Percentiles rank a stretch among this genome's conserved stretches.
These are phyloP conservation scores for Lomographa bimaculata DNA, from an alignment of 2,888 invertebrate genomes.

Conservation along the genomic window DNA sequence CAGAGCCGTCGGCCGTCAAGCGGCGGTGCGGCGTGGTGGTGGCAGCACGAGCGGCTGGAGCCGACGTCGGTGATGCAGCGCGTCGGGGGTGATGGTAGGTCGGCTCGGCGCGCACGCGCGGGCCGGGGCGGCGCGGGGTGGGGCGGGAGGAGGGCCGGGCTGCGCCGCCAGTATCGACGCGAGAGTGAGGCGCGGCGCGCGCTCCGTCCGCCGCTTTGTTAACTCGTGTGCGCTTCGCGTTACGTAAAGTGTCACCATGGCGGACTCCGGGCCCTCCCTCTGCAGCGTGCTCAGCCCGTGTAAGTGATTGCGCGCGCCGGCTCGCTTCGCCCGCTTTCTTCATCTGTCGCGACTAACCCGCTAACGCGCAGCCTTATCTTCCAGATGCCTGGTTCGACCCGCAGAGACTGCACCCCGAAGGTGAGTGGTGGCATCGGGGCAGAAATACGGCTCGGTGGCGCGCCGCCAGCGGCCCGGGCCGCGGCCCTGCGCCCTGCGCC, in stretches of 20 bases:
- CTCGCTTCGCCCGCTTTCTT: slow-evolving; percentile 62
- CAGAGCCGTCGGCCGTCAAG: not conserved
- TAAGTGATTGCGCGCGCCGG: slow-evolving; percentile 60
- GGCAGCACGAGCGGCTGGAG: too few species aligned
- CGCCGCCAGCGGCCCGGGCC: slow-evolving; percentile 54
- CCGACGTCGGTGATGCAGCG: slow-evolving; percentile 17
- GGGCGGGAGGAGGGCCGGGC: slow-evolving; percentile 52
- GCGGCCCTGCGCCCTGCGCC: slow-evolving; percentile 39
- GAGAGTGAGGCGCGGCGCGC: slow-evolving; percentile 82
- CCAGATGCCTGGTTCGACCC: slow-evolving; percentile 97
- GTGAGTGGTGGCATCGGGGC: slow-evolving; percentile 85
- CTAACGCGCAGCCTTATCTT: slow-evolving; percentile 85
- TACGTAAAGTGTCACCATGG: slow-evolving; percentile 79
- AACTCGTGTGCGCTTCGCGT: slow-evolving; percentile 52
- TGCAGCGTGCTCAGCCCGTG: slow-evolving; percentile 78
- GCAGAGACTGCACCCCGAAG: slow-evolving; percentile 95
- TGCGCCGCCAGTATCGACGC: slow-evolving; percentile 80
- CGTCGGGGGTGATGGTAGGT: slow-evolving; percentile 28
- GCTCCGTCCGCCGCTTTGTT: slow-evolving; percentile 65
- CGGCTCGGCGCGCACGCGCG: slow-evolving; percentile 34
- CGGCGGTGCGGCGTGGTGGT: too few species aligned
- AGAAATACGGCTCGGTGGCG: slow-evolving; percentile 56
- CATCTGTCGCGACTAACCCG: slow-evolving; percentile 80
- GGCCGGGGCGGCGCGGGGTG: slow-evolving; percentile 35
- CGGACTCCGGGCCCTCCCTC: slow-evolving; percentile 74